Evolutionary conservation across 1,140 invertebrate species (phyloP).

Genomic region (Sitobion miscanthi): DNA sequence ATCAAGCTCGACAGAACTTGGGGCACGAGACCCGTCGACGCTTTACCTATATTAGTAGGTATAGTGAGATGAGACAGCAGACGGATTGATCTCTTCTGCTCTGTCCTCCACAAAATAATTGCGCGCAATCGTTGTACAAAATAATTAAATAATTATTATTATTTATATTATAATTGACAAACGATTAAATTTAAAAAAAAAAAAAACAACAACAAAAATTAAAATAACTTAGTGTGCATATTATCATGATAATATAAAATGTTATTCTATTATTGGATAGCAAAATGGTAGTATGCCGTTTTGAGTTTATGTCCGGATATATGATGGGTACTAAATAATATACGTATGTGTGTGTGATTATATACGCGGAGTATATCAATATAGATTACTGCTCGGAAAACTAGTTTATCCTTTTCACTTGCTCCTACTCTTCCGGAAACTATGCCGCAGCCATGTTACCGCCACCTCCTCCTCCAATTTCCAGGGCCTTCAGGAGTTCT

Average conservation of each 20-base stretch:
- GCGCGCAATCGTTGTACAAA: neutral
- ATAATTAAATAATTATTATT: neutral
- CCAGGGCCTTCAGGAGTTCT: conserved; percentile 66
- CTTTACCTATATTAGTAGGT: neutral
- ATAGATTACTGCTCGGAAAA: neutral
- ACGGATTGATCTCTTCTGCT: neutral
- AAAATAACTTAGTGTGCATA: neutral
- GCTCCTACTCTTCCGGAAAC: neutral
- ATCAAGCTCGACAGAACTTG: neutral
- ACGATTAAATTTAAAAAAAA: neutral
- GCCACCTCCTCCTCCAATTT: conserved; percentile 58
- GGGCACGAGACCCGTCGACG: neutral
- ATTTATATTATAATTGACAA: neutral
- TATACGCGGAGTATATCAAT: neutral
- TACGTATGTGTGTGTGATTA: neutral
- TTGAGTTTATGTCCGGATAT: neutral
- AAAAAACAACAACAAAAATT: too few relatives aligned
- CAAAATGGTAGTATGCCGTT: neutral
- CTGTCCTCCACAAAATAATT: neutral
- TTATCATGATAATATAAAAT: neutral
- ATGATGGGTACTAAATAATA: neutral
- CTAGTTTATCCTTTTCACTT: neutral
- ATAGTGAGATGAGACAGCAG: neutral
- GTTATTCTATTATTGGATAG: neutral
- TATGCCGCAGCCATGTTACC: conserved; percentile 41